A percentile compares a stretch with the other conserved stretches of the same genome.
Evolutionary conservation across 1,140 invertebrate species (phyloP).

Genomic region (Sinonovacula constricta): DNA sequence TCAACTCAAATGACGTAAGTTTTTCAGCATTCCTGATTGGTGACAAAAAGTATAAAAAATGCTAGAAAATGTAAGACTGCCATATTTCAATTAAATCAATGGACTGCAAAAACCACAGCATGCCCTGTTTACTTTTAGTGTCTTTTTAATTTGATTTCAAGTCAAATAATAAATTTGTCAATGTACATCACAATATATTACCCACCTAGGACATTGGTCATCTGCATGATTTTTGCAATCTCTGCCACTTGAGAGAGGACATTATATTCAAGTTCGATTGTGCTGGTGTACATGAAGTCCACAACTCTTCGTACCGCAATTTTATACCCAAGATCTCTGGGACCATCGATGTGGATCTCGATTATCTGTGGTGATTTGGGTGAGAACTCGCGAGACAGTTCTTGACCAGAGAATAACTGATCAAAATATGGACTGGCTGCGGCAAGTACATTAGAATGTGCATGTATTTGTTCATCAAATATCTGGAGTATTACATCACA

Average conservation of each 20-base stretch:
- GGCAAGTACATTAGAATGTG: slow-evolving; percentile 78
- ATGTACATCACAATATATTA: no score
- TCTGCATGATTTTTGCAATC: slow-evolving; percentile 74
- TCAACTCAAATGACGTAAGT: no score
- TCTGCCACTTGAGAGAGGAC: slow-evolving; percentile 71
- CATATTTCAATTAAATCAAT: no score
- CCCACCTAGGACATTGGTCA: slow-evolving; percentile 62
- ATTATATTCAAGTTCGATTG: slow-evolving; percentile 60
- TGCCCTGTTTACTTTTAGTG: no score
- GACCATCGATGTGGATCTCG: slow-evolving; percentile 75
- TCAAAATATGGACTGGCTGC: slow-evolving; percentile 77
- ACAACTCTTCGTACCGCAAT: slow-evolving; percentile 73
- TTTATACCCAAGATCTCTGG: slow-evolving; percentile 61
- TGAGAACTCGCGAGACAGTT: slow-evolving; percentile 70
- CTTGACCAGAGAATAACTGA: slow-evolving; percentile 69
- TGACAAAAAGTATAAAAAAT: no score
- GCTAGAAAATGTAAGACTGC: no score
- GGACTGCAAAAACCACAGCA: no score
- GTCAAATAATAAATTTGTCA: no score
- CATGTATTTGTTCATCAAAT: slow-evolving; percentile 70
- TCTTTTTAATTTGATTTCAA: no score
- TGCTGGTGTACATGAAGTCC: slow-evolving; percentile 77
- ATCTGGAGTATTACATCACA: slow-evolving; percentile 78
- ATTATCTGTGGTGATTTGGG: slow-evolving; percentile 76
- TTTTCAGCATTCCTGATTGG: no score